Conservation (phyloP, 2,888 invertebrate genomes). For the Nomada fabriciana region DNA sequence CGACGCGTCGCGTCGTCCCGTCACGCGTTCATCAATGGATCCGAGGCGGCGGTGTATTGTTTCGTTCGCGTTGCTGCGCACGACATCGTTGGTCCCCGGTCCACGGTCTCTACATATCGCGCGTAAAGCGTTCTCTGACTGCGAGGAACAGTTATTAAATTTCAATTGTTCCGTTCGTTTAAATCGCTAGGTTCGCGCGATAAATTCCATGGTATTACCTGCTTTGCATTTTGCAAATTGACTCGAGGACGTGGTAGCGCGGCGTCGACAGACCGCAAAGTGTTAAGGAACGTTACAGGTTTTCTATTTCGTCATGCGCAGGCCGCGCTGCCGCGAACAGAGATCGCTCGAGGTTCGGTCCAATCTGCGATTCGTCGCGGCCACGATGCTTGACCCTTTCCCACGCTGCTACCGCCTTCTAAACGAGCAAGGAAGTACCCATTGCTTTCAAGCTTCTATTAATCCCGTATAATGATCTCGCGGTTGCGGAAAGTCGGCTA, state of each 20-base stretch:
- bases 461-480: slow-evolving; percentile 7
- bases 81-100: background rate
- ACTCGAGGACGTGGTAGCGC: too few species aligned
- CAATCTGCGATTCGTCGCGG: slow-evolving; percentile 70
- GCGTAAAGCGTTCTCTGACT: too few species aligned
- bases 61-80: background rate
- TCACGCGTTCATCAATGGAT: slow-evolving; percentile 11
- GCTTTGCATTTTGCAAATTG: too few species aligned
- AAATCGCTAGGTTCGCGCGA: too few species aligned
- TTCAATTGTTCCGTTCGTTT: too few species aligned
- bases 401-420: slow-evolving; percentile 66
- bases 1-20: background rate
- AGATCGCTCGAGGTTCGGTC: slow-evolving; percentile 55
- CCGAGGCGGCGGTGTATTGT: too few species aligned
- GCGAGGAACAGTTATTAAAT: too few species aligned
- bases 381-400: slow-evolving; percentile 66
- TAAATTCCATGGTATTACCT: too few species aligned
- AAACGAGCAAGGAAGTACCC: slow-evolving; percentile 28
- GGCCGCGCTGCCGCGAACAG: slow-evolving; percentile 28
- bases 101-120: too few species aligned
- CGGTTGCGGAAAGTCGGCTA: slow-evolving; percentile 15
- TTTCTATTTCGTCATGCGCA: slow-evolving; percentile 29
- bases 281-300: slow-evolving; percentile 48
- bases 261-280: slow-evolving; percentile 1
- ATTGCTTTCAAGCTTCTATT: slow-evolving; percentile 16